Evolutionary conservation across 2,113 vertebrate species (phyloP), one percentile per base, ranked within the genome.

Genomic region (Gallinago undulata): DNA sequence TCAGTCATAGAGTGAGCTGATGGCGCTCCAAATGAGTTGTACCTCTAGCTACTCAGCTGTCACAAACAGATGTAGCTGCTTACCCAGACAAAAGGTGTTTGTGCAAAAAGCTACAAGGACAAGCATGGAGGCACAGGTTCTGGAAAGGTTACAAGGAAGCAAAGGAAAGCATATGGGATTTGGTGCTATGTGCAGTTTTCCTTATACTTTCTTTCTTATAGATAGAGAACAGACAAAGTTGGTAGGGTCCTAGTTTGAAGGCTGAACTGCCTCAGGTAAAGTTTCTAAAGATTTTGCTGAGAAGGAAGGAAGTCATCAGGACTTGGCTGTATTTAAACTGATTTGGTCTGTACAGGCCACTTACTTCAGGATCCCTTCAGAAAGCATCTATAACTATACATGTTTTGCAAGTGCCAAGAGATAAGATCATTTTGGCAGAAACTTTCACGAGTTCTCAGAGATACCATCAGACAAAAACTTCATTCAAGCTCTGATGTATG

Each of bases 381-480:
- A 96, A 96, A 93, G 64, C 89, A 72, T 97, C 95, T 94, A 56
- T 83, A 91, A 82, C 94, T 96, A 41, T 96, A 77, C 88, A 90
- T 96, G 94, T 96, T 96, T 95, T 93, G 83, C 87, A 87, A 76
- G 51, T 96, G 96, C 97, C 96, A 97, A 97, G 94, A 97, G 97
- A 97, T 96, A 97, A 97, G 96, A 97, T 97, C 87, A 91, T 97
- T 97, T 97, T 97, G 95, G 97, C 96, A 96, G 94, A 98, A 97
- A 96, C 87, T 95, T 97, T 93, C 93, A 84, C 28, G 70, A 97
- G 96, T 97, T 96, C 96, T 98, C 92, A 96, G 97, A 97, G 97
- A 97, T 97, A 94, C 91, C 95, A 93, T 96, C 97, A 97, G 96
- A 98, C 97, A 97, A 97, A 98, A 97, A 93, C 95, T 97, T 98